These are phyloP conservation scores for Microtus montanus DNA, from an alignment of 2,113 vertebrate species.

Conservation along the genomic window DNA sequence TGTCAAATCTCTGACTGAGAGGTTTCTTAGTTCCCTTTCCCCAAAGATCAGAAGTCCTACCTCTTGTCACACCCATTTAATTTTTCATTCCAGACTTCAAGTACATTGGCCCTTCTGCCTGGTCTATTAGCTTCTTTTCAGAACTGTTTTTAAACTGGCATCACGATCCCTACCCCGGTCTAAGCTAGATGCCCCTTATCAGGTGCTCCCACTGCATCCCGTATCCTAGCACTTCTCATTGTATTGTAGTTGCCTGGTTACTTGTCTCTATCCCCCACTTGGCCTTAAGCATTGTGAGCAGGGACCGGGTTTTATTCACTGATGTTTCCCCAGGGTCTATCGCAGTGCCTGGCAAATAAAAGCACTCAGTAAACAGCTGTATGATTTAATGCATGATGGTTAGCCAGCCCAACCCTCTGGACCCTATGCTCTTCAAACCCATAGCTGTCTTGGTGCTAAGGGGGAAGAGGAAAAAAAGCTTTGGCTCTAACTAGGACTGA, in stretches of 20 bases:
- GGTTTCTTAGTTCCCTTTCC: constrained; percentile 5
- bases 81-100: not conserved
- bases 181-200: not conserved
- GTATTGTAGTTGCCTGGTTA: constrained; percentile 72
- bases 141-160: constrained; percentile 23
- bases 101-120: not conserved
- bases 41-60: not conserved
- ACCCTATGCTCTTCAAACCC: constrained; percentile 5
- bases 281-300: constrained; percentile 65
- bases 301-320: constrained; percentile 70
- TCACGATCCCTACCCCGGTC: not conserved
- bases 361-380: constrained; percentile 70
- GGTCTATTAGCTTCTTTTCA: not conserved
- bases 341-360: constrained; percentile 71
- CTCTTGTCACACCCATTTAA: not conserved
- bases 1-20: not conserved
- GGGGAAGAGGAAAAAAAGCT: constrained; percentile 43
- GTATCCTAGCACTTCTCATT: constrained; percentile 43
- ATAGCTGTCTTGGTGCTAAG: constrained; percentile 7
- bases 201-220: constrained; percentile 34
- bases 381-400: constrained; percentile 56
- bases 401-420: not conserved
- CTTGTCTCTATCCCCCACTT: constrained; percentile 62
- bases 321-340: constrained; percentile 71
- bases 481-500: constrained; percentile 28